Conservation (phyloP, 2,797 vertebrate species). For the Jordanella pulchra region DNA sequence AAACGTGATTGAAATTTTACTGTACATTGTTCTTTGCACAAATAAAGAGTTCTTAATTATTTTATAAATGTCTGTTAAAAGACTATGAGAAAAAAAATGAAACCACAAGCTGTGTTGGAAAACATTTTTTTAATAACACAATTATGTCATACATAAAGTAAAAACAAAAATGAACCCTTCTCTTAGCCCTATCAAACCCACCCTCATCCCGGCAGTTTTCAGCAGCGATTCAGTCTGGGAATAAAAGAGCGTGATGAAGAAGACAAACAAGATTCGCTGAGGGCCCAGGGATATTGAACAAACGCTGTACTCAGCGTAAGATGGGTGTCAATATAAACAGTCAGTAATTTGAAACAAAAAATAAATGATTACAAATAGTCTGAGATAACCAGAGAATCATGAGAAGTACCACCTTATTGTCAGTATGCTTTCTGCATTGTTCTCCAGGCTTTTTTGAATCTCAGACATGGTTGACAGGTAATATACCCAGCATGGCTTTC, state of each 20-base stretch:
- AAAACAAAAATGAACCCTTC: conserved; percentile 70
- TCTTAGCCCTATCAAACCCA: conserved; percentile 75
- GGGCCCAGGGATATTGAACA: conserved; percentile 54
- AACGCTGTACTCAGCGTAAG: conserved; percentile 57
- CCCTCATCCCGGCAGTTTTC: conserved; percentile 75
- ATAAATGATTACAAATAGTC: conserved; percentile 45
- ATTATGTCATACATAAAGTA: conserved; percentile 79
- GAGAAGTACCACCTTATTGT: conserved; percentile 52
- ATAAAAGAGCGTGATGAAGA: conserved; percentile 65
- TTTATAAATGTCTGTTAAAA: not conserved
- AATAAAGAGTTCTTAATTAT: not conserved
- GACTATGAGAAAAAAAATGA: conserved; percentile 29
- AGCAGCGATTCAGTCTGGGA: conserved; percentile 75
- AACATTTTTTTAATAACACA: conserved; percentile 80
- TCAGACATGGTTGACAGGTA: conserved; percentile 41
- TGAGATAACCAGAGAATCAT: conserved; percentile 44
- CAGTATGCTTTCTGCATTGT: conserved; percentile 55
- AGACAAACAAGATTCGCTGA: conserved; percentile 63
- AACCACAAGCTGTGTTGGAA: conserved; percentile 61
- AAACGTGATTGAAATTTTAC: too few species aligned
- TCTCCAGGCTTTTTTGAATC: conserved; percentile 35
- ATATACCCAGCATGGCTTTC: conserved; percentile 56
- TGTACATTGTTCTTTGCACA: not conserved
- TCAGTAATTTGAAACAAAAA: conserved; percentile 66
- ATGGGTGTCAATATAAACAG: conserved; percentile 66